phyloP scores from a whole-genome alignment of 2,797 vertebrate species.

The Kryptopterus vitreolus region DNA sequence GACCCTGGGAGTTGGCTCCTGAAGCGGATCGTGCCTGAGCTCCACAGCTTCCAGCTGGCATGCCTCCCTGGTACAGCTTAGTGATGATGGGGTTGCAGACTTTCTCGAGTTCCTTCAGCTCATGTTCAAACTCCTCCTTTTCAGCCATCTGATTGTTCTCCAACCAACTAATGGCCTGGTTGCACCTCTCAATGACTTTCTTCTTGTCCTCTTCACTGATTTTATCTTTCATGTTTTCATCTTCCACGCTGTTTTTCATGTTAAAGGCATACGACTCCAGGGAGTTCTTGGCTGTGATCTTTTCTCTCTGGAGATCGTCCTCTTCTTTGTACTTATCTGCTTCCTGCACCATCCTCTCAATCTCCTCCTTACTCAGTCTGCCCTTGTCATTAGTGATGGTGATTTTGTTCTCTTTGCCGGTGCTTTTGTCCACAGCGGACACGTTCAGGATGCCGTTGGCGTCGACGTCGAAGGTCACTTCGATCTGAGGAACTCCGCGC shows the following conservation, averaged over 20 bases:
- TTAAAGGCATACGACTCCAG: constrained; percentile 56
- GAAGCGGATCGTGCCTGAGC: constrained; percentile 35
- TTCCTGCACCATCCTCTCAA: constrained; percentile 58
- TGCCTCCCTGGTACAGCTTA: constrained; percentile 59
- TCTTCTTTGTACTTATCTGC: constrained; percentile 55
- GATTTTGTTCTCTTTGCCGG: constrained; percentile 57
- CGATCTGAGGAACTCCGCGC: constrained; percentile 57
- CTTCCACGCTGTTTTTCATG: constrained; percentile 56
- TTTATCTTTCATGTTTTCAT: constrained; percentile 52
- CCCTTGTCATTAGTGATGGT: constrained; percentile 57
- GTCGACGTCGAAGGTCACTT: constrained; percentile 57
- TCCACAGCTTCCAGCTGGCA: constrained; percentile 53
- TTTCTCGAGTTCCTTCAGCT: constrained; percentile 56
- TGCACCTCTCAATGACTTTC: constrained; percentile 51
- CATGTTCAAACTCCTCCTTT: constrained; percentile 54
- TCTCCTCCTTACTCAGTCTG: constrained; percentile 56
- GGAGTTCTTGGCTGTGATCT: constrained; percentile 52
- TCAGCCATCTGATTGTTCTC: constrained; percentile 57
- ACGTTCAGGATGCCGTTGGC: constrained; percentile 58
- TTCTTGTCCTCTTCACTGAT: constrained; percentile 57
- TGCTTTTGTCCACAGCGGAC: constrained; percentile 56
- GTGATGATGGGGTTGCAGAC: constrained; percentile 56
- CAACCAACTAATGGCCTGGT: constrained; percentile 48
- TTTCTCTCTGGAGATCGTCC: constrained; percentile 54
- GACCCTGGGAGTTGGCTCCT: constrained; percentile 41